phyloP scores from a whole-genome alignment of 2,797 vertebrate genomes.

The Pangasius larnaudii region DNA sequence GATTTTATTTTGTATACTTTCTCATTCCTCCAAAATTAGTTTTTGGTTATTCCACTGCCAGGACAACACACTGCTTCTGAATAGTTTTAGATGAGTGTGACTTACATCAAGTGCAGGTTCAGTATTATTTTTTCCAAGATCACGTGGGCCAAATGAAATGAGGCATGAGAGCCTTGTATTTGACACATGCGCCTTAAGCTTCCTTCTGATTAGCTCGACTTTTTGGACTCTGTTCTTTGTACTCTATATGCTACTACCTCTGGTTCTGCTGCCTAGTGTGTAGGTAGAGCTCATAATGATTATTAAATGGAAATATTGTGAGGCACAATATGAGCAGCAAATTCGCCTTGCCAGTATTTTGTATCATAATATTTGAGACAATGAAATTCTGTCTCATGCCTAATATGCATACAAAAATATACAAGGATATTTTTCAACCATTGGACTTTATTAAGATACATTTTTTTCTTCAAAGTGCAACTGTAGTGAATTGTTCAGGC shows the following conservation, averaged over 20 bases:
- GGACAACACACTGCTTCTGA: background rate
- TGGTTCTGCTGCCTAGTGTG: background rate
- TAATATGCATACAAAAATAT: background rate
- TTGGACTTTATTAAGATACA: background rate
- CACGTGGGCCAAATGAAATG: too few relatives aligned
- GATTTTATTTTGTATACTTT: background rate
- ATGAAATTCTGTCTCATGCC: background rate
- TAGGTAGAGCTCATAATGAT: background rate
- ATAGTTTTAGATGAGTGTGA: background rate
- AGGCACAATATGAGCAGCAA: background rate
- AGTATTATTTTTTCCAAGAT: too few relatives aligned
- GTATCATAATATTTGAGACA: background rate
- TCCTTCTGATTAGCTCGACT: background rate
- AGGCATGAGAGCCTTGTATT: too few relatives aligned
- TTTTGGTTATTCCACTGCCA: background rate
- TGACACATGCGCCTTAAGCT: too few relatives aligned
- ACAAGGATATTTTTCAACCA: background rate
- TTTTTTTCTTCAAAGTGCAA: background rate
- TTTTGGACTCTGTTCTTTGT: background rate
- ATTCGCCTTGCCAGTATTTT: background rate
- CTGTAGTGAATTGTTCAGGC: background rate
- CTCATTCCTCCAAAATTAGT: background rate
- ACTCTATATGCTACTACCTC: background rate
- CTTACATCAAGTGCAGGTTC: too few relatives aligned
- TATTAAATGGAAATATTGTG: background rate